Evolutionary conservation across 1,140 invertebrate genomes (phyloP).

Genomic region (Apis laboriosa): DNA sequence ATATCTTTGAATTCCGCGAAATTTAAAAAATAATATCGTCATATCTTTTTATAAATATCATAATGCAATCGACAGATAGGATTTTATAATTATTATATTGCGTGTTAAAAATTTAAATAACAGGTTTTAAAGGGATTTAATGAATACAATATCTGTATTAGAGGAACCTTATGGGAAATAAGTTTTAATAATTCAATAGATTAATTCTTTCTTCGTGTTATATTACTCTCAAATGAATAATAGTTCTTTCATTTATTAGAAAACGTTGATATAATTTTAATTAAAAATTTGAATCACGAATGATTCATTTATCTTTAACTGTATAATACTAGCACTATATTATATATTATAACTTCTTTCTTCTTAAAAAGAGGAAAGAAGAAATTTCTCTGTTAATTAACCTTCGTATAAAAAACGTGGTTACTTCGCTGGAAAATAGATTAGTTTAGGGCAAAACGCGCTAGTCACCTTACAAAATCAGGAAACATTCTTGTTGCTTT

Average conservation of each 20-base stretch:
- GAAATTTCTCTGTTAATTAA: not conserved
- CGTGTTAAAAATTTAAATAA: not conserved
- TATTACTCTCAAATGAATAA: not conserved
- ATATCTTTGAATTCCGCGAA: too few relatives aligned
- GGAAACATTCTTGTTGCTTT: conserved; percentile 1
- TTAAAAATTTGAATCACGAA: not conserved
- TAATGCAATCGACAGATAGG: not conserved
- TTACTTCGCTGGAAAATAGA: conserved; percentile 1
- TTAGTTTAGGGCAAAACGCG: not conserved
- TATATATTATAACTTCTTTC: not conserved
- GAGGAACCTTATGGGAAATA: not conserved
- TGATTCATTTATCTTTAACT: not conserved
- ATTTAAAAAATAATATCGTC: too few relatives aligned
- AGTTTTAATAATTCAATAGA: not conserved
- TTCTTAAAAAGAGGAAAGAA: not conserved
- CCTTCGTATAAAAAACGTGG: conserved; percentile 1
- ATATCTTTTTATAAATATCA: too few relatives aligned
- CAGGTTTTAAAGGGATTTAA: too few relatives aligned
- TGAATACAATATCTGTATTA: not conserved
- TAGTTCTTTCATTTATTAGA: not conserved
- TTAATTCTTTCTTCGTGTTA: conserved; percentile 3
- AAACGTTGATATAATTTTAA: not conserved
- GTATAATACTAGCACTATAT: not conserved
- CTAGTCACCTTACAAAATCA: not conserved
- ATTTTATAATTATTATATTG: not conserved